Base-by-base conservation (phyloP, 2,797 vertebrate species). In the Astyanax mexicanus region DNA sequence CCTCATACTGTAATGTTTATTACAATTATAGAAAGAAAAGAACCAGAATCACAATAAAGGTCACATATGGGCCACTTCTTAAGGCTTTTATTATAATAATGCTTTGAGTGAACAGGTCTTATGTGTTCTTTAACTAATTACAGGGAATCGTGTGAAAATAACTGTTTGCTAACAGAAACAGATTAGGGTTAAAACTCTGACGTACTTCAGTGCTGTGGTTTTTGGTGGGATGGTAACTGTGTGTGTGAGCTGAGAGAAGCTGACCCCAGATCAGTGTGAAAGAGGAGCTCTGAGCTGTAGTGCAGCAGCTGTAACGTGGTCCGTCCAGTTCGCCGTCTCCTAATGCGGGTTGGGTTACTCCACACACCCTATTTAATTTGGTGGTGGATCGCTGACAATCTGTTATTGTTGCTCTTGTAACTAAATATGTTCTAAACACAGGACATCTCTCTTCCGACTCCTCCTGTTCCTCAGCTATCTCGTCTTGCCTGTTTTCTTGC, bases 261-360 rank as follows among this genome's bases (percentile, higher is more conserved):
- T 70, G 52, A 19, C 73, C 45, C 40, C 67, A 57, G 60, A 44
- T 62, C 51, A 49, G 57, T 40, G 21, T 74, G n/a, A 19, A 76
- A 72, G 65, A 44, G 47, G 35, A 42, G n/a, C 17, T 25, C 52
- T 54, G 10, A 15, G 38, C 11, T 23, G 37, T 49, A 73, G 44
- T 75, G 66, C 49, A 80, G 77, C 72, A 80, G 74, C 66, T 82
- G 67, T 74, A 81, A 83, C 84, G 72, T 42, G 45, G 75, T 72
- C 83, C 75, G 87, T 84, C 29, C 71, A 81, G 86, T 81, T 67
- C 77, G 75, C 38, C 64, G 57, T 82, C 80, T 88, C 74, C 25
- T 72, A 67, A 25, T 13, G 23, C 72, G 86, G 84, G 69, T 93
- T 85, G 61, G 80, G 81, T 92, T 92, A 84, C 88, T 74, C 61